Evolutionary conservation across 2,797 vertebrate genomes (phyloP).

Genomic region (Danio jaintianensis): DNA sequence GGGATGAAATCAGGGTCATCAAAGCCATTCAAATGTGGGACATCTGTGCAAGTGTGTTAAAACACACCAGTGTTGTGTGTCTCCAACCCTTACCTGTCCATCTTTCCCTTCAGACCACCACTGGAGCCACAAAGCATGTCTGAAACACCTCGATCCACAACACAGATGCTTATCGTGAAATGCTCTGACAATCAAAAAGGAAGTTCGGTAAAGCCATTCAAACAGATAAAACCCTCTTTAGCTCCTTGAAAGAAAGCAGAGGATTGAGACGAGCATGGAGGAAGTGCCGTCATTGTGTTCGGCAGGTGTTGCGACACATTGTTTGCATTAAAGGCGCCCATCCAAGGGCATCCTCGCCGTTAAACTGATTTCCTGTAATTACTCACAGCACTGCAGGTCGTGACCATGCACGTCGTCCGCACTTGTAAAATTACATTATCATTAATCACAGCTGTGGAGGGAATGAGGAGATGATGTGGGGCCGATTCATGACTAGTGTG

Average conservation of each 20-base stretch:
- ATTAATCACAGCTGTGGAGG: conserved; percentile 52
- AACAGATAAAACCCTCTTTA: conserved; percentile 33
- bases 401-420: conserved; percentile 44
- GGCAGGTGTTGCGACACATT: conserved; percentile 56
- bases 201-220: conserved; percentile 39
- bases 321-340: conserved; percentile 52
- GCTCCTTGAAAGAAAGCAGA: conserved; percentile 50
- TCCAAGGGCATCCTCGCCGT: conserved; percentile 50
- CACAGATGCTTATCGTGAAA: conserved; percentile 32
- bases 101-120: conserved; percentile 61
- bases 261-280: neutral
- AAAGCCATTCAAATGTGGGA: conserved; percentile 71
- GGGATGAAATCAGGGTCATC: conserved; percentile 69
- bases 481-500: conserved; percentile 47
- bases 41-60: conserved; percentile 56
- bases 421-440: conserved; percentile 44
- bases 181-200: conserved; percentile 12
- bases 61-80: conserved; percentile 48
- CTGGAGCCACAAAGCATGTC: conserved; percentile 7
- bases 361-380: conserved; percentile 60
- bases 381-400: conserved; percentile 52
- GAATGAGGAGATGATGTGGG: conserved; percentile 43
- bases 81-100: conserved; percentile 66
- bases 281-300: conserved; percentile 38
- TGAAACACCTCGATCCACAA: conserved; percentile 19